Percentiles rank a stretch among this genome's conserved stretches.
These are phyloP conservation scores for Neogale vison DNA, from an alignment of 2,113 vertebrate genomes.

Conservation along the genomic window DNA sequence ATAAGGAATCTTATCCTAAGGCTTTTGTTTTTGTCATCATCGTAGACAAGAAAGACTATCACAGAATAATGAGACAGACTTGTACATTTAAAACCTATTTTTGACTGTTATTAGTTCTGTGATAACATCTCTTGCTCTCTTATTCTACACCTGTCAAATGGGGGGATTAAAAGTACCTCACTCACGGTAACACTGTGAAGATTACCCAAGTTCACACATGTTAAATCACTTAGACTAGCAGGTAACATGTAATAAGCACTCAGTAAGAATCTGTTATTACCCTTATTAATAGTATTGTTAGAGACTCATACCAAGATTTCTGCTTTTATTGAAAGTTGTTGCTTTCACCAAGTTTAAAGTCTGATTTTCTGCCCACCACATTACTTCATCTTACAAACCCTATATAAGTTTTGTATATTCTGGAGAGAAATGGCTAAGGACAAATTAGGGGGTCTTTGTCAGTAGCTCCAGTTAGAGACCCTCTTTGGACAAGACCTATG, in stretches of 20 bases:
- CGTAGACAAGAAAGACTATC: not conserved
- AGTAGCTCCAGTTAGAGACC: not conserved
- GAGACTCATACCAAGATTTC: not conserved
- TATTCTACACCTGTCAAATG: not conserved
- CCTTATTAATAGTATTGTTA: not conserved
- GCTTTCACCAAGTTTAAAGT: not conserved
- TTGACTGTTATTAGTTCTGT: not conserved
- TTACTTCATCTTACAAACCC: not conserved
- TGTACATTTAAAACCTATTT: not conserved
- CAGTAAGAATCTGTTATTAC: not conserved
- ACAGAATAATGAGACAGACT: not conserved
- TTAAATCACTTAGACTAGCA: not conserved
- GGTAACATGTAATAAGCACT: not conserved
- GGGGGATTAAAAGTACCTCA: not conserved
- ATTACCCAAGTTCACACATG: not conserved
- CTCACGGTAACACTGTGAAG: not conserved
- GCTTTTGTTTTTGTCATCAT: not conserved
- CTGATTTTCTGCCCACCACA: not conserved
- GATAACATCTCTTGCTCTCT: not conserved
- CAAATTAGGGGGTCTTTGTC: not conserved
- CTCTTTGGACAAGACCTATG: not conserved
- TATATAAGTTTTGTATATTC: not conserved
- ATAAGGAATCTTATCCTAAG: not conserved
- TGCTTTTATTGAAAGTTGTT: not conserved
- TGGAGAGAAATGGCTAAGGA: not conserved